phyloP scores from a whole-genome alignment of 2,113 vertebrate species.

The Antigone vipio region DNA sequence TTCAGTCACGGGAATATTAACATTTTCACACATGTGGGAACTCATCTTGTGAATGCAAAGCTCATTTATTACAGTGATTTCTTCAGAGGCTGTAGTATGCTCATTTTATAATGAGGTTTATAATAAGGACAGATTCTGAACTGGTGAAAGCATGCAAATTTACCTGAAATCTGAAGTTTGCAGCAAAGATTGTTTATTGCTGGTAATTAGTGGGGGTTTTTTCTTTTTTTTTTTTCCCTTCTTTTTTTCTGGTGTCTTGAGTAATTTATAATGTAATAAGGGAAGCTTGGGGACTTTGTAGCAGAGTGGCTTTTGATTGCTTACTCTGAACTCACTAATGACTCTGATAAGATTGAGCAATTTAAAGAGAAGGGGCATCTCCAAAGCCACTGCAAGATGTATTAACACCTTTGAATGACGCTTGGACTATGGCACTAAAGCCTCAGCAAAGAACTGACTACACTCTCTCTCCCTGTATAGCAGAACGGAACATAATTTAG shows the following conservation, averaged over 20 bases:
- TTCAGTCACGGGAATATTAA: constrained; percentile 59
- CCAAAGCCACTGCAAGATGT: background rate
- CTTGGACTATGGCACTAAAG: background rate
- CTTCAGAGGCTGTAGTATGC: constrained; percentile 6
- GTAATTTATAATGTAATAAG: background rate
- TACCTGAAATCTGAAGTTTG: constrained; percentile 18
- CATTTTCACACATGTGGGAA: constrained; percentile 62
- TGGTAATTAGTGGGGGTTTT: background rate
- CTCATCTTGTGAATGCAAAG: constrained; percentile 48
- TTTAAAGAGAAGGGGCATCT: background rate
- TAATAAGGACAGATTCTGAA: background rate
- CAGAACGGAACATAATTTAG: background rate
- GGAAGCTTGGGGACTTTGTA: background rate
- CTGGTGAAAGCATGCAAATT: background rate
- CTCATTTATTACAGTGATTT: constrained; percentile 57
- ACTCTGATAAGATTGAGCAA: background rate
- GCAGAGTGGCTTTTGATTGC: background rate
- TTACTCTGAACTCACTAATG: background rate
- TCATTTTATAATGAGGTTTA: background rate
- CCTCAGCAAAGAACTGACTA: background rate
- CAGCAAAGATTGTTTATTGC: background rate
- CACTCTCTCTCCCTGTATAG: background rate
- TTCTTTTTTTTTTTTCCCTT: too few species aligned
- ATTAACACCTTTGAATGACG: background rate
- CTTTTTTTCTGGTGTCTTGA: background rate